Conservation (phyloP, 2,113 vertebrate species). For the Mesembrinibis cayennensis region DNA sequence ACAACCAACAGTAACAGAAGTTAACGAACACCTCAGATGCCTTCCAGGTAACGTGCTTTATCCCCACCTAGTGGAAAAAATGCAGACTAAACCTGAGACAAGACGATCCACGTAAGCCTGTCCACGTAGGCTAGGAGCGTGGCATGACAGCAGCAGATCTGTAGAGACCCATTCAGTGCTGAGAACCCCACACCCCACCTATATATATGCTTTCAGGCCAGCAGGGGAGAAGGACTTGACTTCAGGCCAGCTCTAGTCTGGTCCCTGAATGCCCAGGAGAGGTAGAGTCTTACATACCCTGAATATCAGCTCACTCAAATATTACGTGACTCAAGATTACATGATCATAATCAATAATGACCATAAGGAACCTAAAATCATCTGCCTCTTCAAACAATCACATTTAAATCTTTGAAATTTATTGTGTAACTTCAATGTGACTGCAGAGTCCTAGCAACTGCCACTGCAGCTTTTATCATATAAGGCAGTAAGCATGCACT, state of each 20-base stretch:
- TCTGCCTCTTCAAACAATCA: neutral
- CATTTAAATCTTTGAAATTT: neutral
- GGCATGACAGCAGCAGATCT: neutral
- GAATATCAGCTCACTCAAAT: neutral
- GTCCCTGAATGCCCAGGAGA: neutral
- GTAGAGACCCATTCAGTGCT: neutral
- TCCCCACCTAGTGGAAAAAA: conserved; percentile 73
- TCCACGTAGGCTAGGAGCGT: neutral
- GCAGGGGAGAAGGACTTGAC: neutral
- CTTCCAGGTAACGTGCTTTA: neutral
- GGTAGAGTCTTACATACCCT: neutral
- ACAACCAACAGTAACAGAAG: neutral
- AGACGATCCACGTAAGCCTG: neutral
- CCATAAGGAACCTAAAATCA: neutral
- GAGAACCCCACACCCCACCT: neutral
- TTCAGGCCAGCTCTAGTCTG: neutral
- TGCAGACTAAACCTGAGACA: neutral
- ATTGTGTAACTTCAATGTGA: neutral
- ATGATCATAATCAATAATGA: neutral
- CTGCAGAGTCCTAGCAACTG: neutral
- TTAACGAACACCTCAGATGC: neutral
- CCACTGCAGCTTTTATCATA: neutral
- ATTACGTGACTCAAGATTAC: neutral
- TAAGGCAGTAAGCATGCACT: neutral
- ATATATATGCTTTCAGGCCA: neutral